A percentile compares a stretch with the other conserved stretches of the same genome.
phyloP scores from a whole-genome alignment of 2,797 vertebrate genomes.

The Orestias chungarensis region DNA sequence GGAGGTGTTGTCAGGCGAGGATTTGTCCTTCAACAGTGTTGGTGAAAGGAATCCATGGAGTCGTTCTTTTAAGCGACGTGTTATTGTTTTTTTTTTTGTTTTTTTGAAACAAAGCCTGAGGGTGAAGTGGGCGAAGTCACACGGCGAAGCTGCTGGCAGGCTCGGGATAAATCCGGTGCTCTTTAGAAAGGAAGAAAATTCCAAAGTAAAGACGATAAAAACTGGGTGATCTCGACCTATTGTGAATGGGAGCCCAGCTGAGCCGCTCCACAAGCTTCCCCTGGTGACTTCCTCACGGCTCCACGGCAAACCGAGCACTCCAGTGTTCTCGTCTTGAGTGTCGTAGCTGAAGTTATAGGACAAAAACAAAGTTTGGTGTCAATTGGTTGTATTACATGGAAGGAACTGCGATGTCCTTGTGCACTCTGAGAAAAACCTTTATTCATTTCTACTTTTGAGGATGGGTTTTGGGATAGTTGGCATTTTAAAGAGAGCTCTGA shows the following conservation, averaged over 20 bases:
- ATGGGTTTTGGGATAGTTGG: conserved; percentile 28
- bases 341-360: conserved; percentile 93
- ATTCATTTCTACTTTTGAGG: conserved; percentile 35
- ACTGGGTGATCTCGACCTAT: conserved; percentile 54
- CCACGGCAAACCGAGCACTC: conserved; percentile 63
- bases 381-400: conserved; percentile 47
- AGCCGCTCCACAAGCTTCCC: conserved; percentile 72
- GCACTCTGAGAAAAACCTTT: conserved; percentile 13
- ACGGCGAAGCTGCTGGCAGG: conserved; percentile 70
- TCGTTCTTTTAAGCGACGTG: conserved; percentile 70
- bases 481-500: neutral
- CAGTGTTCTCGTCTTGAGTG: conserved; percentile 61
- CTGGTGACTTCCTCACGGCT: conserved; percentile 41
- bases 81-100: too few species aligned
- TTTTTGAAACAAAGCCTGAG: conserved; percentile 69
- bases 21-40: conserved; percentile 78
- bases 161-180: conserved; percentile 63
- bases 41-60: conserved; percentile 90
- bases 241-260: conserved; percentile 54
- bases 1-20: conserved; percentile 55
- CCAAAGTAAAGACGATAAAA: conserved; percentile 46
- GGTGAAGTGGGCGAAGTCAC: conserved; percentile 57
- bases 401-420: conserved; percentile 21
- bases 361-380: conserved; percentile 83
- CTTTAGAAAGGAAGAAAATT: conserved; percentile 4